Base-by-base conservation (phyloP, 2,888 invertebrate genomes). In the Vesta saturnalis region DNA sequence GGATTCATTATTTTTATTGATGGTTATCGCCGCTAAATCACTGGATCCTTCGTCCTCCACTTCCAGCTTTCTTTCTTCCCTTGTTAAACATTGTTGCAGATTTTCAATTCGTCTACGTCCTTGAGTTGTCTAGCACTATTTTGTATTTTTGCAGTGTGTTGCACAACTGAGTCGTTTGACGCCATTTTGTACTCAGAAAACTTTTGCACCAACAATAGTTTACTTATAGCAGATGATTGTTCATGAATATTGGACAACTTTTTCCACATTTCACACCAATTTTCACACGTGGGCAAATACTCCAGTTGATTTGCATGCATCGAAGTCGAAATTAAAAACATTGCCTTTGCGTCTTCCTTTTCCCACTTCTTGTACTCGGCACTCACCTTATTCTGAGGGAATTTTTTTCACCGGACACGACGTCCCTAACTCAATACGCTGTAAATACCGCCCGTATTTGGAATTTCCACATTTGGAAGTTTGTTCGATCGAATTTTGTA, bases 111-210 rank as follows among this genome's bases (percentile, higher is more conserved):
- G 30, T 30, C 30, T 30, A 5, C 30, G 10, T 30, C 6, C 10
- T 30, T 30, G 10, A 30, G 5, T 10, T 30, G 30, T 30, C 10
- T 5, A 8, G 77, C 79, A 65, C 79, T 58, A 54, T 77, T 78
- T 63, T 74, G 75, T 1, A 79, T 69, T 62, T 77, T 77, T 1
- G 77, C 52, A 4, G 79, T 70, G 55, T 79, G 78, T 52, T 79
- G 74, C 0, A 75, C 75, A 1, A 79, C 70, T 1, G 68, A 67
- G 18, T 79, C 77, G 4, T 59, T 73, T 5, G 72, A 5, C 0
- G 39, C 49, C 73, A 75, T 76, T 60, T 71, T 75, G 30, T 76
- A 77, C 23, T 76, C 63, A 22, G 76, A 61, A 47, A 77, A 76
- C 15, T 52, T 35, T 61, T 76, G 73, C 5, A 77, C 74, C 1